phyloP scores from a whole-genome alignment of 1,140 invertebrate species.

The Octopus sinensis region DNA sequence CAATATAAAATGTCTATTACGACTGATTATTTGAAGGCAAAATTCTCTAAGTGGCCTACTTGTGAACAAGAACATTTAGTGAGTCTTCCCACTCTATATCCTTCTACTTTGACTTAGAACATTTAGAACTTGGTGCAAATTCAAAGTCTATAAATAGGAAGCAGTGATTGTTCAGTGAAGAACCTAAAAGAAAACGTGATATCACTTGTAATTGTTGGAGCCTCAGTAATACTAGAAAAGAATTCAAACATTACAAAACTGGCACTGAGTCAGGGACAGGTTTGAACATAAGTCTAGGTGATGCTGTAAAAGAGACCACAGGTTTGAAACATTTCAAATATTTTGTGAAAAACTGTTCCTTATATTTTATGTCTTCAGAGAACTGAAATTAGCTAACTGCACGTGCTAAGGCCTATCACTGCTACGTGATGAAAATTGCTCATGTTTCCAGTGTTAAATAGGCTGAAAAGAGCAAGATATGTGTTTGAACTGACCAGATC shows the following conservation, averaged over 20 bases:
- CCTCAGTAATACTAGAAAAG: neutral
- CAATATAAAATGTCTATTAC: neutral
- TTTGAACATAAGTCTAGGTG: neutral
- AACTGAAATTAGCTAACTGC: neutral
- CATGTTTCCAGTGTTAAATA: neutral
- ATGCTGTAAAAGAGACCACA: neutral
- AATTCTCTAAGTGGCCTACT: neutral
- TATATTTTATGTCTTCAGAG: neutral
- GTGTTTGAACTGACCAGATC: no score
- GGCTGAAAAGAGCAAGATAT: neutral
- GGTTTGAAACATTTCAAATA: constrained; percentile 1
- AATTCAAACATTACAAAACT: neutral
- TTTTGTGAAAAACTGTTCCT: neutral
- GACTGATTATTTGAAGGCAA: neutral
- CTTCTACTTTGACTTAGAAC: constrained; percentile 1
- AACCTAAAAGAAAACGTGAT: neutral
- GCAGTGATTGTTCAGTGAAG: neutral
- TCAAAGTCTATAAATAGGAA: neutral
- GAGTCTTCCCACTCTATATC: constrained; percentile 3
- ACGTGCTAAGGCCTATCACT: neutral
- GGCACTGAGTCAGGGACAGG: neutral
- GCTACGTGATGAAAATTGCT: neutral
- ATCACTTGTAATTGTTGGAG: constrained; percentile 5
- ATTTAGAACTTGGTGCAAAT: neutral
- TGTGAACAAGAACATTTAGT: neutral